Base-by-base conservation (phyloP, 2,888 invertebrate genomes). In the Eudemis profundana region DNA sequence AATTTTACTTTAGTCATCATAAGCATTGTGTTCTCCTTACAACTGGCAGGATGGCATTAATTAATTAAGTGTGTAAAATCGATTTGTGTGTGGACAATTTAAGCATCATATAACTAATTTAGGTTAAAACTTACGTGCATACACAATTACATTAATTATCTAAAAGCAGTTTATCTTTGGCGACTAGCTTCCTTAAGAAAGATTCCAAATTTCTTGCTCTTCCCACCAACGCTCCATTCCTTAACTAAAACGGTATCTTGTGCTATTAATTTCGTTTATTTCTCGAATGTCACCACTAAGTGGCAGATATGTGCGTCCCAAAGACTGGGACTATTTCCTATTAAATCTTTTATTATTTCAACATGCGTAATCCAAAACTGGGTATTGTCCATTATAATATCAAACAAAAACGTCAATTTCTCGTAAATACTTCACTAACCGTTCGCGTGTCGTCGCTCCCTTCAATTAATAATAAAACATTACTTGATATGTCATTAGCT, bases 401-500 rank as follows among this genome's bases (percentile, higher is more conserved):
- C 82, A 84, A 87, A 85, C 81, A 81, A 84, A 75, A 76, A 82
- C 77, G 76, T 77, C 77, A 76, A 78, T 78, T 77, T 78, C 72
- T 79, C 76, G 75, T 78, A 79, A 73, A 73, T 76, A 78, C 79
- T 75, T 86, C 80, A 80, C 81, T 90, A 89, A 89, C 90, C 90
- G 78, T 84, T 78, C 75, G 70, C 76, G 68, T 68, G 70, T 70
- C 67, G 60, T 69, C 57, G 78, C 74, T 72, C 70, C 73, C 73
- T 74, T 74, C 76, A 73, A 81, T 79, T 79, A 80, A 79, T 84
- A 85, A 85, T 86, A 78, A 89, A 90, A 87, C 86, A 84, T 86
- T 86, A 86, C 84, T 81, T 92, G 92, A 92, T 92, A 92, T 92
- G 92, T 92, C 82, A 91, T 89, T 89, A 86, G 82, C 90, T 90